phyloP scores from a whole-genome alignment of 2,113 vertebrate genomes.

The Xenotilapia flavipinnis region DNA sequence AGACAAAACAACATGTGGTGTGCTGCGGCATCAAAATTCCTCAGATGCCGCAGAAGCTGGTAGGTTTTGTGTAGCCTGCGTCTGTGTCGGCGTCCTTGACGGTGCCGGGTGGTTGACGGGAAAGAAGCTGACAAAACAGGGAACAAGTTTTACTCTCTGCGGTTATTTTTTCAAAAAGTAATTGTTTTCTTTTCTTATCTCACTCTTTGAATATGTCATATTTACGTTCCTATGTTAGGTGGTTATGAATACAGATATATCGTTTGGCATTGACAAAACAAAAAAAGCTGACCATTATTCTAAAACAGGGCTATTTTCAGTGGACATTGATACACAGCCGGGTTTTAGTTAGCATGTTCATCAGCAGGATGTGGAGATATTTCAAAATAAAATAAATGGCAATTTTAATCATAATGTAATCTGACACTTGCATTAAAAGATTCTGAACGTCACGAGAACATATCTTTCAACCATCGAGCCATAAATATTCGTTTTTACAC shows the following conservation, averaged over 20 bases:
- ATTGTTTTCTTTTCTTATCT: background rate
- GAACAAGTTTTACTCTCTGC: background rate
- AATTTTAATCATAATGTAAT: background rate
- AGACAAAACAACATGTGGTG: constrained; percentile 61
- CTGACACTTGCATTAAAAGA: background rate
- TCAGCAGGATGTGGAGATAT: background rate
- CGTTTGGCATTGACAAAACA: background rate
- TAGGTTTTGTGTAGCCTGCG: background rate
- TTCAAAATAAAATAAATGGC: background rate
- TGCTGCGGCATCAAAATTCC: constrained; percentile 26
- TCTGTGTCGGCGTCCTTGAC: constrained; percentile 16
- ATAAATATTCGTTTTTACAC: background rate
- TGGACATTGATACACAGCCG: background rate
- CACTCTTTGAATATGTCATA: background rate
- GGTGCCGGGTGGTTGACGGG: background rate
- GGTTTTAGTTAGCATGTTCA: background rate
- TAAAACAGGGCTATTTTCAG: background rate
- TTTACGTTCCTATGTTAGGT: background rate
- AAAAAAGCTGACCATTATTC: background rate
- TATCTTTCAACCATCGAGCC: background rate
- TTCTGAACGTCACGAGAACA: background rate
- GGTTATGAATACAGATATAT: background rate
- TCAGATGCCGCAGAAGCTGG: background rate
- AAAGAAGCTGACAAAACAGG: background rate
- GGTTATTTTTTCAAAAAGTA: background rate